Percentiles rank a stretch among this genome's conserved stretches.
These are phyloP conservation scores for Artemisiospiza belli DNA, from an alignment of 2,113 vertebrate species.

Conservation along the genomic window DNA sequence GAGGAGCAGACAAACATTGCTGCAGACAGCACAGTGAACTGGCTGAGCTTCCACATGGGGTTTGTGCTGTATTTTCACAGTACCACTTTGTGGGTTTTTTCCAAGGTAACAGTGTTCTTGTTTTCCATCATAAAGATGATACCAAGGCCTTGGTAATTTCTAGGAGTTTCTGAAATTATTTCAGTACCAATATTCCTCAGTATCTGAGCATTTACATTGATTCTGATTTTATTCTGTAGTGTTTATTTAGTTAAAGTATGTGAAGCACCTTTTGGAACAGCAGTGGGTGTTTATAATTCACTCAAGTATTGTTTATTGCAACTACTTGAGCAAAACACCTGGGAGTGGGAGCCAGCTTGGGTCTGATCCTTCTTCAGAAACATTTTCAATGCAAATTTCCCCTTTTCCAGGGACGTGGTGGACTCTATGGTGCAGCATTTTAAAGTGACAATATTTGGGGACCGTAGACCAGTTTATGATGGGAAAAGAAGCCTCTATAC, in stretches of 20 bases:
- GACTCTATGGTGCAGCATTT: constrained; percentile 99
- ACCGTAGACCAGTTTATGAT: constrained; percentile 95
- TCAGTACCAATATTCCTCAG: neutral
- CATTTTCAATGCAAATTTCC: neutral
- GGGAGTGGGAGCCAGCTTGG: neutral
- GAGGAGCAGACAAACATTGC: neutral
- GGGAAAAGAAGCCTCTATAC: constrained; percentile 97
- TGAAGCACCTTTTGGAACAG: neutral
- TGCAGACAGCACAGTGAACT: neutral
- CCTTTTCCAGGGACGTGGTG: constrained; percentile 90
- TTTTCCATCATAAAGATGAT: neutral
- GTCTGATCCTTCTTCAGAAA: neutral
- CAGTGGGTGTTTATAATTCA: neutral
- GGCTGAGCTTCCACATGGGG: neutral
- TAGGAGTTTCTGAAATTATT: neutral
- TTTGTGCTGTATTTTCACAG: neutral
- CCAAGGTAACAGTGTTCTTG: neutral
- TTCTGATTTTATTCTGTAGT: neutral
- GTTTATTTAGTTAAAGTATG: neutral
- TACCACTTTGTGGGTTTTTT: neutral
- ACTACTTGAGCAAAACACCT: neutral
- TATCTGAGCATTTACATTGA: neutral
- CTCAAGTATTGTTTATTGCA: neutral
- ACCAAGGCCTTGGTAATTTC: neutral
- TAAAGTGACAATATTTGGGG: constrained; percentile 98